These are phyloP conservation scores for Phylloscopus collybita DNA, from an alignment of 2,797 vertebrate species.

Conservation along the genomic window DNA sequence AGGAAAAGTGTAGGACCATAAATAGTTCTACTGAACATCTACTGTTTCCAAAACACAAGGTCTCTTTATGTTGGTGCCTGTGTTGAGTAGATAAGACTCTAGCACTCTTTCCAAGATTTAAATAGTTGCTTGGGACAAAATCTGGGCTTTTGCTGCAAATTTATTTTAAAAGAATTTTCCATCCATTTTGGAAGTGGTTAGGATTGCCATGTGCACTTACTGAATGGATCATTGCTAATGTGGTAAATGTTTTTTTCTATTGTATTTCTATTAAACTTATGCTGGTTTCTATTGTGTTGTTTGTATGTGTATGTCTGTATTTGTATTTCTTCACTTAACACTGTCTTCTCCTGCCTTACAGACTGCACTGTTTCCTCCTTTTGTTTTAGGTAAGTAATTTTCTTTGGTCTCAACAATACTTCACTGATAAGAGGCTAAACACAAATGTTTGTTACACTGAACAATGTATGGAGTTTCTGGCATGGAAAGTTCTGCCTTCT, in stretches of 20 bases:
- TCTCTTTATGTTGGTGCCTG: background rate
- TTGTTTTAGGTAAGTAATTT: slow-evolving; percentile 17
- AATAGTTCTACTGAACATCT: background rate
- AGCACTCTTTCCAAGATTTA: background rate
- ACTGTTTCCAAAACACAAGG: background rate
- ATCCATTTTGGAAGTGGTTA: background rate
- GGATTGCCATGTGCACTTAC: background rate
- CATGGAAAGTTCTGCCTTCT: background rate
- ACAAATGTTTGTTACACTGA: slow-evolving; percentile 5
- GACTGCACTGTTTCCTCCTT: slow-evolving; percentile 35
- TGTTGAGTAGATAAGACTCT: background rate
- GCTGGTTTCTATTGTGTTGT: background rate
- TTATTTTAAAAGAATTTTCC: background rate
- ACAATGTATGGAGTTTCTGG: background rate
- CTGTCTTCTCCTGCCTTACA: slow-evolving; percentile 12
- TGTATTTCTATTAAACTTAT: background rate
- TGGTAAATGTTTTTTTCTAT: background rate
- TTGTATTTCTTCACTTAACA: background rate
- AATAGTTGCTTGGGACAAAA: background rate
- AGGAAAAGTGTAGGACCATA: background rate
- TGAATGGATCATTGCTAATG: background rate
- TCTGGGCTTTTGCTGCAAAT: background rate
- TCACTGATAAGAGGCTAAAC: slow-evolving; percentile 11
- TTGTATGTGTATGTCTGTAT: background rate
- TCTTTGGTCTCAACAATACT: slow-evolving; percentile 11